Conservation (phyloP, 2,797 vertebrate genomes). For the Monodelphis domestica region DNA sequence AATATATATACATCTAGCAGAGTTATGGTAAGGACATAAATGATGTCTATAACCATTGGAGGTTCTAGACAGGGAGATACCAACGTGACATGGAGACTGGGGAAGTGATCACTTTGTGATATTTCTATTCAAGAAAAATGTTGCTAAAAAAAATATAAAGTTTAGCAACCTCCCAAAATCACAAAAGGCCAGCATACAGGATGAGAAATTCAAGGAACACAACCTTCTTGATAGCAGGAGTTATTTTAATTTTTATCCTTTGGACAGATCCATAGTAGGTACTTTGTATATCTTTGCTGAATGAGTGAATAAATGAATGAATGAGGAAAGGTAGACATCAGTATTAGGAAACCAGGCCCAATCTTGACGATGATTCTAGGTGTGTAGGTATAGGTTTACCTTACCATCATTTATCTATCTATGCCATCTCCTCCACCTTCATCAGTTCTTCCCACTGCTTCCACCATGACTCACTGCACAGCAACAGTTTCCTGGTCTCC, state of each 20-base stretch:
- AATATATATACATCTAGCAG: not conserved
- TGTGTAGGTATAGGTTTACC: not conserved
- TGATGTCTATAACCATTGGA: not conserved
- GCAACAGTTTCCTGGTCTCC: not conserved
- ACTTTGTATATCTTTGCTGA: not conserved
- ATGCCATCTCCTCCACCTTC: not conserved
- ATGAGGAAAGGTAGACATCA: not conserved
- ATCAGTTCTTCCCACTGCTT: not conserved
- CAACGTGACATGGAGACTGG: not conserved
- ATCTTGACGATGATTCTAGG: not conserved
- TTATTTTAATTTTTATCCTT: constrained; percentile 15
- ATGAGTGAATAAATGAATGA: not conserved
- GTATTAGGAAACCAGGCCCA: not conserved
- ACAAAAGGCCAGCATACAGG: not conserved
- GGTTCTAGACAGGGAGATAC: not conserved
- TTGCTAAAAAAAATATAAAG: not conserved
- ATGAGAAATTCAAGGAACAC: not conserved
- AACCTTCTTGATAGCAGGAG: not conserved
- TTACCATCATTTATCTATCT: not conserved
- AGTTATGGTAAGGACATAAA: not conserved
- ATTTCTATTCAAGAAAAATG: not conserved
- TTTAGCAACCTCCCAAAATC: not conserved
- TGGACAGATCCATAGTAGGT: not conserved
- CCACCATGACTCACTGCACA: not conserved
- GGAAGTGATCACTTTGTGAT: not conserved